Percentiles rank a stretch among this genome's conserved stretches.
Conservation (phyloP, 2,113 vertebrate species). For the Thamnaconus septentrionalis region DNA sequence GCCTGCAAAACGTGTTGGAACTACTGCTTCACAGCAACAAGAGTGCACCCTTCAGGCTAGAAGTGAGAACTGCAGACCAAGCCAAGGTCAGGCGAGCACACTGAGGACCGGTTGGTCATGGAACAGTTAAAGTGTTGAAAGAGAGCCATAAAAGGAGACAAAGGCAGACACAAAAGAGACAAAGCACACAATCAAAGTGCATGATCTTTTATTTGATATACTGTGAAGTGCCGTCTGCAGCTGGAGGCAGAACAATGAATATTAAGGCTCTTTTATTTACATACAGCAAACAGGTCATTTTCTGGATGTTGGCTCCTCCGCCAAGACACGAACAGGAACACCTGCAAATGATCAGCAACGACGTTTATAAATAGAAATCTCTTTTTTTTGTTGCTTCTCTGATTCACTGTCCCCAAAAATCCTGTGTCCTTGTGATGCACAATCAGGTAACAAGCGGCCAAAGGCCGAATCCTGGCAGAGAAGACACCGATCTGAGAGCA, state of each 20-base stretch:
- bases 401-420: neutral
- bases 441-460: slow-evolving; percentile 17
- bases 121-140: neutral
- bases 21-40: neutral
- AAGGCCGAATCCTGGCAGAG: slow-evolving; percentile 12
- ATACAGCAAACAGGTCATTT: slow-evolving; percentile 9
- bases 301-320: slow-evolving; percentile 15
- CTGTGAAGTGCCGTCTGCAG: slow-evolving; percentile 32
- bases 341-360: slow-evolving; percentile 37
- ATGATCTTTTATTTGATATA: slow-evolving; percentile 59
- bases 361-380: slow-evolving; percentile 29
- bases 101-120: no score
- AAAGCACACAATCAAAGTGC: slow-evolving; percentile 44
- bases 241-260: slow-evolving; percentile 45
- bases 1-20: no score
- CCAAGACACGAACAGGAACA: slow-evolving; percentile 25
- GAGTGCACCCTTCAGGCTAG: slow-evolving; percentile 19
- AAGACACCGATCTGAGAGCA: slow-evolving; percentile 15
- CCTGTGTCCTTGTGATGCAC: slow-evolving; percentile 1
- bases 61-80: slow-evolving; percentile 4
- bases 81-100: neutral
- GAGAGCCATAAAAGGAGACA: neutral
- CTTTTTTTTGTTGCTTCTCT: neutral
- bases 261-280: slow-evolving; percentile 39
- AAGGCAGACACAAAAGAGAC: neutral